Evolutionary conservation across 35 echinoderm and acorn worm species (phyloP).

Genomic region (Eucidaris tribuloides): DNA sequence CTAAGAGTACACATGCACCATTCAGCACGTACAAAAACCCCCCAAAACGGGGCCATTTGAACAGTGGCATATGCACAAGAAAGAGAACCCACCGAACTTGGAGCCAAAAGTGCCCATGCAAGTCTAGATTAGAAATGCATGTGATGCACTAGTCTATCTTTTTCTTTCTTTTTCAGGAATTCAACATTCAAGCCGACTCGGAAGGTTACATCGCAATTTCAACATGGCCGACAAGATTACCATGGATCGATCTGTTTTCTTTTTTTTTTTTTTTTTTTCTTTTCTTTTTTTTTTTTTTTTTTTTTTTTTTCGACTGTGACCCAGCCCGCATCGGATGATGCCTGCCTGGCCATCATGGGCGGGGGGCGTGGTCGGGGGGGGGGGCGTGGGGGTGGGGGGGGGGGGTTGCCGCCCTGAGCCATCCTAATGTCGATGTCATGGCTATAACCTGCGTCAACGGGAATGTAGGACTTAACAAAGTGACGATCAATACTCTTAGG

Average conservation of each 20-base stretch:
- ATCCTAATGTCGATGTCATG: conserved; percentile 53
- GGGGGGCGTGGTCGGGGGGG: conserved; percentile 64
- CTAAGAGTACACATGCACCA: too few species aligned
- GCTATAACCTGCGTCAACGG: conserved; percentile 85
- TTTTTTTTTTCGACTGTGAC: conserved; percentile 14
- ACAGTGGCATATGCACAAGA: not conserved
- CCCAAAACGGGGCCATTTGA: not conserved
- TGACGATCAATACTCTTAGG: conserved; percentile 56
- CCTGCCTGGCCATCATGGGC: too few species aligned
- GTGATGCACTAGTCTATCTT: not conserved
- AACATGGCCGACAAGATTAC: conserved; percentile 10
- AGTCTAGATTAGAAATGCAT: not conserved
- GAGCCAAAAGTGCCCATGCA: not conserved
- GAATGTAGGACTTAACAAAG: conserved; percentile 72
- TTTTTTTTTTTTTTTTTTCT: too few species aligned
- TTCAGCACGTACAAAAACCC: too few species aligned
- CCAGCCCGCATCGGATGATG: too few species aligned
- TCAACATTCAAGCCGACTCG: not conserved
- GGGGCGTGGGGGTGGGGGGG: conserved; percentile 40
- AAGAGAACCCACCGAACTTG: not conserved
- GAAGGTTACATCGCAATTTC: not conserved
- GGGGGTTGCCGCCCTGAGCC: conserved; percentile 37
- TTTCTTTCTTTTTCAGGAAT: not conserved
- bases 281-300: too few species aligned
- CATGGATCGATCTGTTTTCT: too few species aligned